Percentiles rank a stretch among this genome's conserved stretches.
Evolutionary conservation across 1,140 invertebrate species (phyloP).

Genomic region (Polypedilum pembai): DNA sequence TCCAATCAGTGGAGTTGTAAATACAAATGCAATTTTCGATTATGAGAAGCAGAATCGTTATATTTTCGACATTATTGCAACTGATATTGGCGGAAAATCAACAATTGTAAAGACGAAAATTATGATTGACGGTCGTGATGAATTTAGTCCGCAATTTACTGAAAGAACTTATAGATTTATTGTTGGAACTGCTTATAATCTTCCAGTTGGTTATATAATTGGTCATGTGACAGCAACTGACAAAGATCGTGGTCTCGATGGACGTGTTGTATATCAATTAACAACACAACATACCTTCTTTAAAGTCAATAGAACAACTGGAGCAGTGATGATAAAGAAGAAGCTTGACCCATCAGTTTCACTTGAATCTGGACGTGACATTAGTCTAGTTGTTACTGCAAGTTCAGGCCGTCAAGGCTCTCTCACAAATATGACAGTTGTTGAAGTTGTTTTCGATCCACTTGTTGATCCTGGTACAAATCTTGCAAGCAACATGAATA

Average conservation of each 20-base stretch:
- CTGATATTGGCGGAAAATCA: constrained; percentile 70
- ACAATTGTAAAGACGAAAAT: constrained; percentile 72
- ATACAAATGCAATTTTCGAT: constrained; percentile 73
- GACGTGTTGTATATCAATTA: constrained; percentile 81
- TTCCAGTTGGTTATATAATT: constrained; percentile 68
- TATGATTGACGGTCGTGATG: constrained; percentile 83
- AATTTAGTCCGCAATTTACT: constrained; percentile 85
- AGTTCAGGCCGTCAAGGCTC: constrained; percentile 82
- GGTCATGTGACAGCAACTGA: constrained; percentile 85
- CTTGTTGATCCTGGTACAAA: constrained; percentile 52
- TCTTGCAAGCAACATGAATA: constrained; percentile 42
- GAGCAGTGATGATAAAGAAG: constrained; percentile 73
- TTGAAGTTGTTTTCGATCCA: constrained; percentile 74
- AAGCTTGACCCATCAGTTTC: constrained; percentile 57
- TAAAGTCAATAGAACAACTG: constrained; percentile 84
- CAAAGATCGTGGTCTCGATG: constrained; percentile 83
- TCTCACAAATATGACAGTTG: constrained; percentile 72
- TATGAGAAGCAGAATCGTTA: constrained; percentile 78
- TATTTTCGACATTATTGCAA: constrained; percentile 72
- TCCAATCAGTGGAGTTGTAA: constrained; percentile 61
- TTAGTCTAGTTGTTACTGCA: constrained; percentile 73
- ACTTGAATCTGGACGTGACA: constrained; percentile 57
- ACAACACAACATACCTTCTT: constrained; percentile 78
- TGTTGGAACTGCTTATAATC: constrained; percentile 53
- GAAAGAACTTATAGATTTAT: constrained; percentile 79